Base-by-base conservation (phyloP, 2,113 vertebrate genomes). In the Eptesicus fuscus region DNA sequence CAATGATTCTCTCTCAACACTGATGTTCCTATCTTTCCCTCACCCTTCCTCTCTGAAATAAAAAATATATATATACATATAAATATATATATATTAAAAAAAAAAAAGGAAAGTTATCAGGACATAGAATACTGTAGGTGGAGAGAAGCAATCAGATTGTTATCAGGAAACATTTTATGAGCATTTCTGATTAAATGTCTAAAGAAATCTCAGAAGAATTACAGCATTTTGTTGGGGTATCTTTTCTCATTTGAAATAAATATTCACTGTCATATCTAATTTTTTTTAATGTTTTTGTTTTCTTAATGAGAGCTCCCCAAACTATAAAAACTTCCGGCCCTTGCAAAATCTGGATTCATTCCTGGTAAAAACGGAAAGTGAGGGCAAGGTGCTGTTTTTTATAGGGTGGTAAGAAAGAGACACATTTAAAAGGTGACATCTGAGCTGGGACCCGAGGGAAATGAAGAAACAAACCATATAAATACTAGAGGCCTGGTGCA, bases 221-320 rank as follows among this genome's bases (percentile, higher is more conserved):
- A 74, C 4, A 80, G 1, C 13, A 78, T 71, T 67, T 69, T 79
- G 22, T 56, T 86, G 49, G 25, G 28, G 77, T 61, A 90, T n/a
- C 80, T 92, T 71, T 88, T 91, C 47, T 85, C 40, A 73, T 30
- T 92, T 49, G 61, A 93, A 91, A 74, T 53, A 95, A 89, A 91
- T 32, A 83, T 4, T 63, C 40, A 85, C 12, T 71, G 73, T 91
- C 63, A 47, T 18, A 56, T 1, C 83, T 87, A 93, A 35, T 6
- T 49, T 53, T 3, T 89, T 90, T 17, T 84, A 56, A 90, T 83
- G 23, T 71, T 73, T 7, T 83, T 93, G 7, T 85, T 90, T 95
- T 76, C 37, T 93, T 86, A 93, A 80, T n/a, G 35, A 91, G 9
- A 20, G 0, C 5, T 9, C 28, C 20, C 76, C 4, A 83, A 83